Evolutionary conservation across 2,888 invertebrate species (phyloP).

Genomic region (Agelastica alni): DNA sequence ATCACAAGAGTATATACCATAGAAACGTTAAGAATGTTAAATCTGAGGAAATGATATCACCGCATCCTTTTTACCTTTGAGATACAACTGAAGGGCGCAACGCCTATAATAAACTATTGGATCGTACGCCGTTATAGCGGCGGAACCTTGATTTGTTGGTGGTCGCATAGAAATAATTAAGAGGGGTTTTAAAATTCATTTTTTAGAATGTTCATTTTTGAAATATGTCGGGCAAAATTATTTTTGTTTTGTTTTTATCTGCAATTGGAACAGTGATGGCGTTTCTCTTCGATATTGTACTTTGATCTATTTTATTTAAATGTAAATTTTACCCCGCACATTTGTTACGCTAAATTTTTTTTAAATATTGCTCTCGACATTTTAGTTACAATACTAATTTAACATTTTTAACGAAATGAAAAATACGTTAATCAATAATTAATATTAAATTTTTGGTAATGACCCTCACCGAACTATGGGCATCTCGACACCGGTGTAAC

Average conservation of each 20-base stretch:
- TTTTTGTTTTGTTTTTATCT: background rate
- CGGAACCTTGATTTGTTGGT: slow-evolving; percentile 12
- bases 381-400: too few relatives aligned
- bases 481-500: too few relatives aligned
- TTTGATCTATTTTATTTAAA: too few relatives aligned
- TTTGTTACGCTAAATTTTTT: too few relatives aligned
- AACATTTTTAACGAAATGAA: too few relatives aligned
- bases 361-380: too few relatives aligned
- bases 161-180: background rate
- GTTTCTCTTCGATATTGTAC: background rate
- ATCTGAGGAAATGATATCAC: slow-evolving; percentile 56
- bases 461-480: too few relatives aligned
- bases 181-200: slow-evolving; percentile 10
- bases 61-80: slow-evolving; percentile 55
- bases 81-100: slow-evolving; percentile 8
- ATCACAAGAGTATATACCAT: slow-evolving; percentile 93
- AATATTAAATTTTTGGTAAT: too few relatives aligned
- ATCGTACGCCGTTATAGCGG: background rate
- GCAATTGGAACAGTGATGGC: background rate
- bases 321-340: too few relatives aligned
- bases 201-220: slow-evolving; percentile 1
- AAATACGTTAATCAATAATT: too few relatives aligned
- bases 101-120: background rate
- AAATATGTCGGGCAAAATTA: background rate
- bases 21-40: slow-evolving; percentile 76